phyloP scores from a whole-genome alignment of 2,888 invertebrate species.

The Stenurella melanura region DNA sequence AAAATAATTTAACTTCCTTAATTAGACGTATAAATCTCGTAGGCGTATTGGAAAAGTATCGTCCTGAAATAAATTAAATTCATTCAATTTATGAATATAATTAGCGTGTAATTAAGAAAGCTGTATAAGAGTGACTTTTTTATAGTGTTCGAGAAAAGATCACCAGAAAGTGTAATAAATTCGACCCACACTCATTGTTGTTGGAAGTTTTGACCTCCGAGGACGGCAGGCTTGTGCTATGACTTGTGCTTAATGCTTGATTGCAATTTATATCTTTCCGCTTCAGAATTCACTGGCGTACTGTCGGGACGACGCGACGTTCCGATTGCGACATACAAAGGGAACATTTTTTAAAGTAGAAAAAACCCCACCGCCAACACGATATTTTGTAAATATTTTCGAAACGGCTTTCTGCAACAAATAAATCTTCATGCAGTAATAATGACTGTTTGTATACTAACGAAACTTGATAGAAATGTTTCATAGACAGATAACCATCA shows the following conservation, averaged over 20 bases:
- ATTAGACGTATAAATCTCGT: slow-evolving; percentile 51
- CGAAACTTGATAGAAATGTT: no score
- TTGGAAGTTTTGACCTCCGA: slow-evolving; percentile 62
- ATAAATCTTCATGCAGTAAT: no score
- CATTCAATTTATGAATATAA: slow-evolving; percentile 59
- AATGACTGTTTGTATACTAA: no score
- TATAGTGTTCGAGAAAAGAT: slow-evolving; percentile 51
- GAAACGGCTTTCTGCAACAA: no score
- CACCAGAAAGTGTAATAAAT: slow-evolving; percentile 64
- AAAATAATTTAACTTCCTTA: slow-evolving; percentile 48
- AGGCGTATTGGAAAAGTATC: slow-evolving; percentile 48
- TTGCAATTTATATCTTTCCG: slow-evolving; percentile 65
- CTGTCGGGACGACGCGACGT: slow-evolving; percentile 33
- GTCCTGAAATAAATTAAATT: slow-evolving; percentile 50
- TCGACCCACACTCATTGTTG: slow-evolving; percentile 66
- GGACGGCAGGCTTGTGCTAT: slow-evolving; percentile 59
- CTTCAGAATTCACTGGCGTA: slow-evolving; percentile 45
- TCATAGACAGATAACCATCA: no score
- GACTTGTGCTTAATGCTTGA: slow-evolving; percentile 61
- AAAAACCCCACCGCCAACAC: no score
- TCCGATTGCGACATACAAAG: slow-evolving; percentile 5
- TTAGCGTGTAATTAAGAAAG: slow-evolving; percentile 60
- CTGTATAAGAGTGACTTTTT: slow-evolving; percentile 53
- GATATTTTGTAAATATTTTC: no score
- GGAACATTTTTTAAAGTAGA: no score